Conservation (phyloP, 30 jellyfish, hydroid and myxozoan genomes). For the Aurelia aurita region DNA sequence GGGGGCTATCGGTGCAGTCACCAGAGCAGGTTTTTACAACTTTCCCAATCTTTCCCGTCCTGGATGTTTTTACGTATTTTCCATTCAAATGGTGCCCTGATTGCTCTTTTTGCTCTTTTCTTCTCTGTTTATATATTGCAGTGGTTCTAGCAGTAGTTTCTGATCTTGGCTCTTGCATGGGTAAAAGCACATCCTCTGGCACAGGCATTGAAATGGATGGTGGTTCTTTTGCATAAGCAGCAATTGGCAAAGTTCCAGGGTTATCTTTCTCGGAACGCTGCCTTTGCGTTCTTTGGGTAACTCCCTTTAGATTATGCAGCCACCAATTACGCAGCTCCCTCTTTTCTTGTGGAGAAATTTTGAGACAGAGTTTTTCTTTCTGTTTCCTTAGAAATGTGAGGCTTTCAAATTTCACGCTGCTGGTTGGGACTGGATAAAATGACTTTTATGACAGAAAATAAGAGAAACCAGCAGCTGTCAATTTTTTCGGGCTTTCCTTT, state of each 20-base stretch:
- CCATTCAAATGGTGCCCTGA: conserved; percentile 25
- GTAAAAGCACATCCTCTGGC: conserved; percentile 35
- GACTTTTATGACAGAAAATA: conserved; percentile 22
- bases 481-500: conserved; percentile 30
- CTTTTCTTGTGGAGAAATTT: conserved; percentile 25
- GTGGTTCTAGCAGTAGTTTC: no score
- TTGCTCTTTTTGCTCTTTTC: conserved; percentile 36
- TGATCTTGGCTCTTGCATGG: no score
- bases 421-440: conserved; percentile 39
- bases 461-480: conserved; percentile 34
- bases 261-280: conserved; percentile 35
- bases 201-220: conserved; percentile 41
- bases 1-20: background rate
- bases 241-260: conserved; percentile 31
- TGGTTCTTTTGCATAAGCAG: conserved; percentile 36
- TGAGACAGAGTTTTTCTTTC: conserved; percentile 6
- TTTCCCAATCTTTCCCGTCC: conserved; percentile 29
- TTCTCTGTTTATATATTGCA: background rate
- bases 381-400: conserved; percentile 18
- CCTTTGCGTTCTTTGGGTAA: conserved; percentile 25
- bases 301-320: conserved; percentile 27
- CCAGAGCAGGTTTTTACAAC: background rate
- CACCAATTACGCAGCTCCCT: conserved; percentile 29
- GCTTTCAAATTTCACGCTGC: conserved; percentile 38
- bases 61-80: conserved; percentile 14